Evolutionary conservation across 37 sponge, comb jelly and placozoan species (phyloP).

Genomic region (Bolinopsis microptera): DNA sequence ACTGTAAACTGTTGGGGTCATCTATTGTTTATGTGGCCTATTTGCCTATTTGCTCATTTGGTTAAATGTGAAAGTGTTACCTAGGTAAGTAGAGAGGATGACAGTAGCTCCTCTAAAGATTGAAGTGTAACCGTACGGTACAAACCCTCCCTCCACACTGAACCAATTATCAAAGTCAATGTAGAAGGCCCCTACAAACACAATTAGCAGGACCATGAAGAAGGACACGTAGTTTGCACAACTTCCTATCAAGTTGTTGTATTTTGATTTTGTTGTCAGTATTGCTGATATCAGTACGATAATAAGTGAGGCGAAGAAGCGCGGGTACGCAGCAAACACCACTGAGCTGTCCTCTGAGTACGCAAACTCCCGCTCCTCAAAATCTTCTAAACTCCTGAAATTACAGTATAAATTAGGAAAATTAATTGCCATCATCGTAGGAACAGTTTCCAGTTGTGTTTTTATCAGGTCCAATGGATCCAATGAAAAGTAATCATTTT

Average conservation of each 20-base stretch:
- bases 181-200: conserved; percentile 25
- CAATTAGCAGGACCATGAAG: neutral
- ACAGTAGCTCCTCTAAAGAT: neutral
- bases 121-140: conserved; percentile 1
- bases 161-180: conserved; percentile 40
- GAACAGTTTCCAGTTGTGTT: too few species aligned
- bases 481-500: too few species aligned
- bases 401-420: too few species aligned
- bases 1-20: too few species aligned
- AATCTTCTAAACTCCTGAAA: conserved; percentile 4
- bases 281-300: neutral
- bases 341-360: neutral
- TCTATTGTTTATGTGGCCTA: too few species aligned
- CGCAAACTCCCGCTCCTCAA: neutral
- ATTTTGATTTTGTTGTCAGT: neutral
- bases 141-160: neutral
- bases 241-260: neutral
- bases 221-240: neutral
- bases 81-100: conserved; percentile 4
- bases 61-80: too few species aligned
- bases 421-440: too few species aligned
- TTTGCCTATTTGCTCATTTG: too few species aligned
- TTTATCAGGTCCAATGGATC: too few species aligned
- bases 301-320: neutral
- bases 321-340: neutral